Evolutionary conservation across 1,140 invertebrate genomes (phyloP).

Genomic region (Drosophila ercepeae): DNA sequence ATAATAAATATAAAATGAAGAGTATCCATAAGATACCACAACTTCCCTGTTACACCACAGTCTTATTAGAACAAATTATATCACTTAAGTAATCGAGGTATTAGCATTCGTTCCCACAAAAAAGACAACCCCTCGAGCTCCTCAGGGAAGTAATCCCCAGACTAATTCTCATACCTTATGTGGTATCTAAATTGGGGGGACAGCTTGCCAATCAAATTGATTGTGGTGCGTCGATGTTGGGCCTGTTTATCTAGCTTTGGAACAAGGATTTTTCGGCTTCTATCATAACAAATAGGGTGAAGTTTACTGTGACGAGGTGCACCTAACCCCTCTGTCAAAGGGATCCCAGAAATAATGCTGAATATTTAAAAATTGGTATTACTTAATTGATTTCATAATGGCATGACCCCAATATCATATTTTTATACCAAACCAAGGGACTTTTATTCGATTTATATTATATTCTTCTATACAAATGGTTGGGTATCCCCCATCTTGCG

Average conservation of each 20-base stretch:
- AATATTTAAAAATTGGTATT: background rate
- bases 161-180: conserved; percentile 55
- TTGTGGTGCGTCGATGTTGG: conserved; percentile 39
- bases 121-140: background rate
- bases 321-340: conserved; percentile 10
- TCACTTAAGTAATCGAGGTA: conserved; percentile 13
- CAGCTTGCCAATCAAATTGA: conserved; percentile 79
- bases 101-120: conserved; percentile 9
- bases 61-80: conserved; percentile 12
- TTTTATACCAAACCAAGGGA: background rate
- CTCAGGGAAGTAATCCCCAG: conserved; percentile 32
- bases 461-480: background rate
- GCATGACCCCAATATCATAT: background rate
- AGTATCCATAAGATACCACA: background rate
- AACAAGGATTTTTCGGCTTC: conserved; percentile 24
- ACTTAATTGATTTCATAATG: background rate
- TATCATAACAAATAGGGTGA: conserved; percentile 29
- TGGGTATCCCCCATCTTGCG: background rate
- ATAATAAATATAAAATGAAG: background rate
- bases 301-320: conserved; percentile 13
- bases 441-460: background rate
- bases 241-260: conserved; percentile 27
- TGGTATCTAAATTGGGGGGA: conserved; percentile 59
- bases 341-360: conserved; percentile 6
- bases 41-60: background rate